Conservation (phyloP, 2,113 vertebrate genomes). For the Orycteropus afer region DNA sequence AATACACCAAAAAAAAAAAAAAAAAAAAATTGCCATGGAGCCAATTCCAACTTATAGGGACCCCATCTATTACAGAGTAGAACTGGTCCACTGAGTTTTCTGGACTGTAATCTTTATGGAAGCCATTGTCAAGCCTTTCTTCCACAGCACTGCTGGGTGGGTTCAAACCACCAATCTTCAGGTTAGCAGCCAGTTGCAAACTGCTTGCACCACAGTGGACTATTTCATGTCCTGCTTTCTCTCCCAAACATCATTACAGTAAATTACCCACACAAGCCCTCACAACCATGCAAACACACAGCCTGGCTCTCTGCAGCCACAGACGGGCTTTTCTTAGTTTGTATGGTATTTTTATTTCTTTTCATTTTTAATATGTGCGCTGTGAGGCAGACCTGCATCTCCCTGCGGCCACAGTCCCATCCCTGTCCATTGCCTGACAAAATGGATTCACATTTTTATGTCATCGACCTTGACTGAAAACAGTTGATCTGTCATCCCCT, state of each 20-base stretch:
- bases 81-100: not conserved
- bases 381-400: not conserved
- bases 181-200: not conserved
- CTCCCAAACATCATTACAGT: not conserved
- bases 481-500: not conserved
- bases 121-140: not conserved
- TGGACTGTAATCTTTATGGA: not conserved
- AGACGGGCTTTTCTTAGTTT: not conserved
- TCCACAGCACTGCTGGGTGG: not conserved
- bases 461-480: not conserved
- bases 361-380: accelerated
- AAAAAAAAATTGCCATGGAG: not conserved
- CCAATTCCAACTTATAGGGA: not conserved
- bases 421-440: not conserved
- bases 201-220: not conserved
- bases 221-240: not conserved
- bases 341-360: not conserved
- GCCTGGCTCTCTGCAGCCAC: not conserved
- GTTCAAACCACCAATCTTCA: not conserved
- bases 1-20: not conserved
- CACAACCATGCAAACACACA: not conserved
- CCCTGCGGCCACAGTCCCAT: too few species aligned
- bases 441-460: not conserved
- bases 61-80: not conserved
- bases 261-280: not conserved